A percentile compares a stretch with the other conserved stretches of the same genome.
These are phyloP conservation scores for Macroramphosus scolopax DNA, from an alignment of 2,797 vertebrate genomes.

Conservation along the genomic window DNA sequence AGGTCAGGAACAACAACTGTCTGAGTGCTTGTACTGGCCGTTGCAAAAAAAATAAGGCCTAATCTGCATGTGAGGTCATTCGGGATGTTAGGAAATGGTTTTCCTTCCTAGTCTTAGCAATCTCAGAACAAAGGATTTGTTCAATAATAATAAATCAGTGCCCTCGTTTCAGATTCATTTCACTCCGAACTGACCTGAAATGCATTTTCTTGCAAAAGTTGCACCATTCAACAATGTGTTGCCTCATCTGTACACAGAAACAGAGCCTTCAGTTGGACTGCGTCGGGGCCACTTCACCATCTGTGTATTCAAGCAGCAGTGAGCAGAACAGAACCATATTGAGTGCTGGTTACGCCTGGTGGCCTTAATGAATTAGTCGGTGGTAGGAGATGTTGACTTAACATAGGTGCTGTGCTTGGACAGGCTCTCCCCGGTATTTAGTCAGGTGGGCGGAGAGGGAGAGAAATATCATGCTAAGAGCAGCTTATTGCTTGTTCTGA, in stretches of 20 bases:
- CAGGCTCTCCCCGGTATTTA: conserved; percentile 50
- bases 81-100: too few species aligned
- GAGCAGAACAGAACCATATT: conserved; percentile 37
- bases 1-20: too few species aligned
- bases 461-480: too few species aligned
- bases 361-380: conserved; percentile 56
- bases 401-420: conserved; percentile 64
- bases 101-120: too few species aligned
- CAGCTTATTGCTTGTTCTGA: conserved; percentile 18
- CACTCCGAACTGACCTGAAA: background rate
- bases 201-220: background rate
- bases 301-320: conserved; percentile 35
- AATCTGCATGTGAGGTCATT: too few species aligned
- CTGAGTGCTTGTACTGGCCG: too few species aligned
- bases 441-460: conserved; percentile 51
- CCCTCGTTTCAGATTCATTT: too few species aligned
- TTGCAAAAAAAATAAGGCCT: too few species aligned
- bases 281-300: conserved; percentile 26
- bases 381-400: conserved; percentile 46
- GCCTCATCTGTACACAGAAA: conserved; percentile 13
- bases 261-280: conserved; percentile 10
- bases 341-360: conserved; percentile 33
- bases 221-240: too few species aligned
- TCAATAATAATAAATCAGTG: background rate
- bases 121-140: too few species aligned